Evolutionary conservation across 2,888 invertebrate species (phyloP).

Genomic region (Stenoptilia bipunctidactyla): DNA sequence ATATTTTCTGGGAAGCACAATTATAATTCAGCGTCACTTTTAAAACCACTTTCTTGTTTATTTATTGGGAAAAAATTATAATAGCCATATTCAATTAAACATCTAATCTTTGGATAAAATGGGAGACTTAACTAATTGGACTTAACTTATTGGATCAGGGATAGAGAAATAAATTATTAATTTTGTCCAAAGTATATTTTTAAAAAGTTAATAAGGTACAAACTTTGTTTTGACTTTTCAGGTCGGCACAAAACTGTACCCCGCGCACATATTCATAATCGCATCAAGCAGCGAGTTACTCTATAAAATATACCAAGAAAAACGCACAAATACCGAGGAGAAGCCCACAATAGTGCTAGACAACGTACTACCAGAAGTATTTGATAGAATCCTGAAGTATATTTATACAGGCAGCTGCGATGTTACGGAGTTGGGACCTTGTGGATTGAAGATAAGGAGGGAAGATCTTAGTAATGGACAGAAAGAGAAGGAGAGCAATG

Average conservation of each 20-base stretch:
- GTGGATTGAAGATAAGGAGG: slow-evolving; percentile 50
- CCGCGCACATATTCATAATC: slow-evolving; percentile 81
- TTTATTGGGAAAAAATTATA: no score
- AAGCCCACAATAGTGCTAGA: slow-evolving; percentile 56
- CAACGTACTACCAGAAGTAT: slow-evolving; percentile 74
- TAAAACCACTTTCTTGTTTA: no score
- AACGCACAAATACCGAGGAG: slow-evolving; percentile 27
- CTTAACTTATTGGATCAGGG: no score
- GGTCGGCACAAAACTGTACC: slow-evolving; percentile 73
- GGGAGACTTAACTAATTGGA: no score
- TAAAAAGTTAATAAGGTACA: no score
- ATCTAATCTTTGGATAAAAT: no score
- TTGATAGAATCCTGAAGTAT: slow-evolving; percentile 75
- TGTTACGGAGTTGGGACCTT: slow-evolving; percentile 65
- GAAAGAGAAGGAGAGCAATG: slow-evolving; percentile 35
- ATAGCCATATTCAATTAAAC: no score
- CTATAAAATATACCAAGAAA: slow-evolving; percentile 62
- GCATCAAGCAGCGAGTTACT: slow-evolving; percentile 75
- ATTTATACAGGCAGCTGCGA: slow-evolving; percentile 80
- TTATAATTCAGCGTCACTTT: no score
- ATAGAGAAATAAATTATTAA: no score
- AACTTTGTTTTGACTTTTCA: no score
- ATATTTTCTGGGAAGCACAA: no score
- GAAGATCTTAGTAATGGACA: slow-evolving; percentile 40
- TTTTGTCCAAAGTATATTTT: no score